phyloP scores from a whole-genome alignment of 2,888 invertebrate genomes.

The Megaustenia siamemsis region DNA sequence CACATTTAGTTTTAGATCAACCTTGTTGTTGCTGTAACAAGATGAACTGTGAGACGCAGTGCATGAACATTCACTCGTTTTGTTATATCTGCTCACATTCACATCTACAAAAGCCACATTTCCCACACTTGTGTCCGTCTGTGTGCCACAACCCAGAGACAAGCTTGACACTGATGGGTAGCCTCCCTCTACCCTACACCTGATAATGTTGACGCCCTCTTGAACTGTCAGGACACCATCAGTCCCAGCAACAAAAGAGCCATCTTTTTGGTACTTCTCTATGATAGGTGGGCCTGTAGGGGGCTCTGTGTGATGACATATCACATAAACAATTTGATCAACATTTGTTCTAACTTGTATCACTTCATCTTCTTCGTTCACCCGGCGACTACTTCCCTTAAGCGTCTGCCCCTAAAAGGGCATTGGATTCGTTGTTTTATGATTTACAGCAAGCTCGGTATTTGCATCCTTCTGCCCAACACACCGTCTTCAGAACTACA shows the following conservation, averaged over 20 bases:
- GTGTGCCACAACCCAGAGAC: not conserved
- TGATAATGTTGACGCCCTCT: conserved; percentile 16
- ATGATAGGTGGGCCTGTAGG: not conserved
- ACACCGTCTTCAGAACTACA: too few species aligned
- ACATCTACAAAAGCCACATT: conserved; percentile 1
- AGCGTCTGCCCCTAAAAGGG: too few species aligned
- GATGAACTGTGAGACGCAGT: conserved; percentile 8
- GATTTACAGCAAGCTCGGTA: too few species aligned
- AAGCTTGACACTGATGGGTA: not conserved
- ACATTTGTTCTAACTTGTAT: too few species aligned
- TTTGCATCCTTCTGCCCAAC: too few species aligned
- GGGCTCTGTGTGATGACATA: not conserved
- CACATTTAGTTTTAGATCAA: not conserved
- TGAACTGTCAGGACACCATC: not conserved
- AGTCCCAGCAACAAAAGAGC: too few species aligned
- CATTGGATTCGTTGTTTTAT: too few species aligned
- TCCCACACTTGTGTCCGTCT: not conserved
- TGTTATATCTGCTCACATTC: not conserved
- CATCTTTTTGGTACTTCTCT: not conserved
- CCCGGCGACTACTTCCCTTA: too few species aligned
- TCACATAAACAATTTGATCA: too few species aligned
- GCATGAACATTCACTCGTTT: not conserved
- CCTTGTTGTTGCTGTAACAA: conserved; percentile 13
- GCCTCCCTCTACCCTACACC: conserved; percentile 15
- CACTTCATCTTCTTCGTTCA: too few species aligned